Percentiles rank a stretch among this genome's conserved stretches.
These are phyloP conservation scores for Acanthosepion esculentum DNA, from an alignment of 2,888 invertebrate species.

Conservation along the genomic window DNA sequence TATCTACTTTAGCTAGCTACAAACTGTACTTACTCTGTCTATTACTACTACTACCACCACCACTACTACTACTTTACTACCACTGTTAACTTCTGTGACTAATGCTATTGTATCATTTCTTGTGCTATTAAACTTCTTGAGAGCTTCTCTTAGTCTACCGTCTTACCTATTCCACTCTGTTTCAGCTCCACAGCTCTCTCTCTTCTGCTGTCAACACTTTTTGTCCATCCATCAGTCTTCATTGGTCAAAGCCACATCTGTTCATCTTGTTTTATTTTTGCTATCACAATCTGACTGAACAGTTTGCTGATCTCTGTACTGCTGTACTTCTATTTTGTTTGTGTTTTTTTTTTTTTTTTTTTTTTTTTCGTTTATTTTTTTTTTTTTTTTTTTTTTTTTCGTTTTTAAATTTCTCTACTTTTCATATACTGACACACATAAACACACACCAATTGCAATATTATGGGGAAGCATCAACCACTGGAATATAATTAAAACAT, in stretches of 20 bases:
- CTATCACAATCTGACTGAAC: conserved; percentile 24
- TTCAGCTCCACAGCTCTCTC: conserved; percentile 9
- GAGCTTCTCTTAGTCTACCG: not conserved
- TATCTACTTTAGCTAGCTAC: conserved; percentile 39
- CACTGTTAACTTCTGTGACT: conserved; percentile 39
- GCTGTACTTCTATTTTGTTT: not conserved
- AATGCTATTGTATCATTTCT: conserved; percentile 47
- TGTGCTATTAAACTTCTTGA: conserved; percentile 45
- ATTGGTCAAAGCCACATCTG: conserved; percentile 21
- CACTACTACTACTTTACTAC: not conserved
- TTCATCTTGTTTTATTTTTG: not conserved
- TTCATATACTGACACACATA: not conserved
- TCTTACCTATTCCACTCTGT: conserved; percentile 33
- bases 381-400: not conserved
- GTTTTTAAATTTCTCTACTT: too few relatives aligned
- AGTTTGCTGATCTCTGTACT: conserved; percentile 35
- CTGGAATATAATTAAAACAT: too few relatives aligned
- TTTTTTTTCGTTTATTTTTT: not conserved
- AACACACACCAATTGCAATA: not conserved
- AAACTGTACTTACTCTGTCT: conserved; percentile 22
- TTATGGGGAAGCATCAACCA: conserved; percentile 39
- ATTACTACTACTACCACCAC: not conserved
- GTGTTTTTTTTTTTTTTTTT: not conserved
- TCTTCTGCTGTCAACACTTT: conserved; percentile 17
- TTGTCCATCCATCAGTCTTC: not conserved